Evolutionary conservation across 2,113 vertebrate genomes (phyloP).

Genomic region (Dipodomys spectabilis): DNA sequence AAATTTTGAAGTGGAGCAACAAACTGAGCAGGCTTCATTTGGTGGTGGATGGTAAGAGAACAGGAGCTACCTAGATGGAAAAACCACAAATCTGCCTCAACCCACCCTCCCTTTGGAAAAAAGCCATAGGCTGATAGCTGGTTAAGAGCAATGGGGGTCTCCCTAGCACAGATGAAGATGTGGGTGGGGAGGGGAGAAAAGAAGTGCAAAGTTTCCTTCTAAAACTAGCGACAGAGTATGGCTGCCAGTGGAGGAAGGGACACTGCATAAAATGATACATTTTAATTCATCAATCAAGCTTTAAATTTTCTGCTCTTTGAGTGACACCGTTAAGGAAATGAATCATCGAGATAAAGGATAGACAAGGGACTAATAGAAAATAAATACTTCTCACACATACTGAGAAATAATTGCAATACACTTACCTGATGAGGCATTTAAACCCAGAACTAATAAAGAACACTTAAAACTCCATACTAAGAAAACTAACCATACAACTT

Average conservation of each 20-base stretch:
- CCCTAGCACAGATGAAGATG: background rate
- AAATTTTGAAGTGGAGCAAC: background rate
- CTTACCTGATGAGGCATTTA: background rate
- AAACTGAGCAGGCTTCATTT: background rate
- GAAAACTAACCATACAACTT: background rate
- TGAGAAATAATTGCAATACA: slow-evolving; percentile 32
- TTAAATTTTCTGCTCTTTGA: background rate
- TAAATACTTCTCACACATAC: background rate
- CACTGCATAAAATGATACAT: background rate
- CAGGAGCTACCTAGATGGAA: background rate
- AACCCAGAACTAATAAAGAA: slow-evolving; percentile 11
- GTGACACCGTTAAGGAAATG: background rate
- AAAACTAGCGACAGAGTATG: background rate
- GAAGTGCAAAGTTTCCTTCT: background rate
- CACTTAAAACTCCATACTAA: slow-evolving; percentile 1
- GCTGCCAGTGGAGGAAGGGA: background rate
- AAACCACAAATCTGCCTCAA: background rate
- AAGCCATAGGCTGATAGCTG: background rate
- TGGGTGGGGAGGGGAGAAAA: too few relatives aligned
- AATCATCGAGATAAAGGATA: background rate
- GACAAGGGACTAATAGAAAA: background rate
- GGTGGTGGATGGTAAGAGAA: background rate
- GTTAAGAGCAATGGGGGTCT: background rate
- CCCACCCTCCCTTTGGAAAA: background rate
- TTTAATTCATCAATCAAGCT: background rate